These are phyloP conservation scores for Anarsia innoxiella DNA, from an alignment of 2,888 invertebrate species.

Conservation along the genomic window DNA sequence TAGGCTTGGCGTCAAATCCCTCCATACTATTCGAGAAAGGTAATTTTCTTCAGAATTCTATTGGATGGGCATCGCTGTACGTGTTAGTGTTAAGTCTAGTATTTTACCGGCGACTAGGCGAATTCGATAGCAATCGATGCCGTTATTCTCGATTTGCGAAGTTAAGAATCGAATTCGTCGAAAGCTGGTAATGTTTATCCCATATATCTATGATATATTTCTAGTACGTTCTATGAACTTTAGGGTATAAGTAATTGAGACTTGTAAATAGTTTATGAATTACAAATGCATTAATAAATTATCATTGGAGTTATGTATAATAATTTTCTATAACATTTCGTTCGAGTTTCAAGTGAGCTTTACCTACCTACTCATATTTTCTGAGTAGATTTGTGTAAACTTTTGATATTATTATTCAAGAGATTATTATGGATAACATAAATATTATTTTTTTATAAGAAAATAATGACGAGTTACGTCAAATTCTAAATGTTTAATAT, in stretches of 20 bases:
- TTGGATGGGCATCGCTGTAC: conserved; percentile 58
- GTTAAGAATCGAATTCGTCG: conserved; percentile 37
- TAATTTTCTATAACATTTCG: no score
- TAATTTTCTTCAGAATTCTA: conserved; percentile 72
- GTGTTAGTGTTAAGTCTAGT: conserved; percentile 48
- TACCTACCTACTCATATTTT: no score
- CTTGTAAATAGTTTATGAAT: conserved; percentile 44
- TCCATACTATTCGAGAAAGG: conserved; percentile 72
- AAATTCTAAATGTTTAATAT: conserved; percentile 11
- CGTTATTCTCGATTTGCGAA: conserved; percentile 24
- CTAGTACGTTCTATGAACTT: conserved; percentile 97
- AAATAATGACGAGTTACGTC: conserved; percentile 37
- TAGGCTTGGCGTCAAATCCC: conserved; percentile 47
- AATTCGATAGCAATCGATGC: conserved; percentile 26
- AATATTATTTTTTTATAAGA: no score
- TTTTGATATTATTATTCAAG: conserved; percentile 8
- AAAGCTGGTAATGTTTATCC: conserved; percentile 88
- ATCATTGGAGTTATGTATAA: no score
- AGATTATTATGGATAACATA: conserved; percentile 10
- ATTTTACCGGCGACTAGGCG: conserved; percentile 64
- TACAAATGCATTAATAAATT: conserved; percentile 18
- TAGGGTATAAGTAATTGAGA: conserved; percentile 52
- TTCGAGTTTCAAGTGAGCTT: no score
- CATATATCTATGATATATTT: conserved; percentile 99
- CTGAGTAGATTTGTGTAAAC: conserved; percentile 9